Evolutionary conservation across 92 coral and sea anemone species (phyloP).

Genomic region (Phenganax stokvisi): DNA sequence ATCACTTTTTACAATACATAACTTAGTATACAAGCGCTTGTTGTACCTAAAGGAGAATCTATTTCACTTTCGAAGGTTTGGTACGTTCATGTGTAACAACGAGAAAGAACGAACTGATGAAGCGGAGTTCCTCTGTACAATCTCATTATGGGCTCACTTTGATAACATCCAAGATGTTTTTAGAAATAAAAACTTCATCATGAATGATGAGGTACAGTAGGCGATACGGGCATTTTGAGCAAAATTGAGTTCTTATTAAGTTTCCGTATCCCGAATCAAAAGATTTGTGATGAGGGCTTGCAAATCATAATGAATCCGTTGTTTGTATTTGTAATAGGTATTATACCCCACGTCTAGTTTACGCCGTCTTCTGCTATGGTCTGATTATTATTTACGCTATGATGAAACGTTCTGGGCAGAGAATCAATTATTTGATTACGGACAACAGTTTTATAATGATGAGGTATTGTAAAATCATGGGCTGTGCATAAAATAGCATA

Average conservation of each 20-base stretch:
- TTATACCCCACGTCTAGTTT: slow-evolving; percentile 80
- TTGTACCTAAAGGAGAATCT: neutral
- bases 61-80: slow-evolving; percentile 63
- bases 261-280: neutral
- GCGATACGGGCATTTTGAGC: neutral
- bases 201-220: slow-evolving; percentile 59
- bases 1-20: no score
- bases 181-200: slow-evolving; percentile 54
- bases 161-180: slow-evolving; percentile 64
- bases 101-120: slow-evolving; percentile 57
- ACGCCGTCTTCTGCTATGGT: slow-evolving; percentile 88
- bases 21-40: no score
- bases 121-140: slow-evolving; percentile 52
- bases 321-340: slow-evolving; percentile 44
- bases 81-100: slow-evolving; percentile 87
- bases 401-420: slow-evolving; percentile 97
- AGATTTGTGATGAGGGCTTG: neutral
- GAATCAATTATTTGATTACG: slow-evolving; percentile 59
- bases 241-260: neutral
- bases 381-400: slow-evolving; percentile 83
- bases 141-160: slow-evolving; percentile 93
- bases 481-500: no score
- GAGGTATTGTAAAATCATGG: slow-evolving; percentile 34
- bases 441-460: slow-evolving; percentile 52
- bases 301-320: no score